Base-by-base conservation (phyloP, 2,797 vertebrate genomes). In the Fratercula arctica region DNA sequence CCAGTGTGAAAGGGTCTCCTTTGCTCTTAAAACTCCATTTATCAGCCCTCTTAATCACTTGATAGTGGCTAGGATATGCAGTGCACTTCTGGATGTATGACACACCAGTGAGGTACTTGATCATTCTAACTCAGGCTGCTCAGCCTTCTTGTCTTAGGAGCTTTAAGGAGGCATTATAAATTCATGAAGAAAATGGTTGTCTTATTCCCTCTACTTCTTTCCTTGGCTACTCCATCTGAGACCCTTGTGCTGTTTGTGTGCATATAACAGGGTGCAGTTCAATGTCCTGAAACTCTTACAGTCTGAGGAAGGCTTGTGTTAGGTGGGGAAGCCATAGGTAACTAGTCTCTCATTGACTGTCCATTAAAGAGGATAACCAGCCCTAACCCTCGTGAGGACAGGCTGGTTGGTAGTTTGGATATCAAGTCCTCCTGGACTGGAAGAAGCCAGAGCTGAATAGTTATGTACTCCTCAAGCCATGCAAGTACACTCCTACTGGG, bases 241-340 rank as follows among this genome's bases (percentile, higher is more conserved):
- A 85, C 5, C 9, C 4, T 53, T 64, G 33, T 17, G 24, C 21
- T 89, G 3, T 59, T 67, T 64, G 16, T 20, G 14, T 13, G 24
- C 4, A 2, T 1, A 0, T 6, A 57, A 26, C 3, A 68, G 19
- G 9, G 1, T 31, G 6, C 13, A 41, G 26, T 46, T 3, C 15
- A 31, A 21, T 3, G 3, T 87, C 33, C 29, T 60, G 20, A 64
- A 76, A 11, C 3, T 51, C 23, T 41, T 43, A 77, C 9, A 43
- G 10, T 6, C 31, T 21, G 5, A 59, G 35, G 9, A 85, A 67
- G 13, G 4, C 13, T 88, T 70, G 4, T 29, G 39, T 68, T 68
- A 50, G 23, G 3, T 41, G 25, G 2, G 6, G 14, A 24, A 50
- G 10, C 3, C 33, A 56, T 24, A 79, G 24, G 24, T 54, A 80